phyloP scores from a whole-genome alignment of 2,888 invertebrate species.

The Itoplectis maculator region DNA sequence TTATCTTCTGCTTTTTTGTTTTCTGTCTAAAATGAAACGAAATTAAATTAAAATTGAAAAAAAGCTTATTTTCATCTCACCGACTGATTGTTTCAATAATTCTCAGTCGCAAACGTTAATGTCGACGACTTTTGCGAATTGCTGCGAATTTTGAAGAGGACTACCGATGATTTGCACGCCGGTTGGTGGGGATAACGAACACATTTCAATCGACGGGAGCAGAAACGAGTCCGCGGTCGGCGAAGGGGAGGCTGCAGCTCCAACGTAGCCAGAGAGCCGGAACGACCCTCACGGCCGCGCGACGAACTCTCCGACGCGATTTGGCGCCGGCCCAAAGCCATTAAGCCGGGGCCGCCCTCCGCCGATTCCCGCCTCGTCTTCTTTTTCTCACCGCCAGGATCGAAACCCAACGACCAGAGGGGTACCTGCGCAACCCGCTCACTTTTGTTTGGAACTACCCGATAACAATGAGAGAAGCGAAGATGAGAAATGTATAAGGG shows the following conservation, averaged over 20 bases:
- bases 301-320: slow-evolving; percentile 70
- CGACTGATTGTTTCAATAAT: neutral
- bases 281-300: slow-evolving; percentile 43
- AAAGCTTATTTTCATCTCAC: neutral
- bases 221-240: slow-evolving; percentile 66
- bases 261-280: slow-evolving; percentile 64
- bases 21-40: too few species aligned
- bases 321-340: slow-evolving; percentile 80
- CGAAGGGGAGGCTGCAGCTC: slow-evolving; percentile 66
- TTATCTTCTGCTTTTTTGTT: too few species aligned
- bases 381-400: slow-evolving; percentile 61
- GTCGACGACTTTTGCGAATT: slow-evolving; percentile 31
- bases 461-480: slow-evolving; percentile 77
- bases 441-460: slow-evolving; percentile 79
- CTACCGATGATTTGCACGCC: slow-evolving; percentile 58
- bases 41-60: too few species aligned
- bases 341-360: slow-evolving; percentile 75
- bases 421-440: slow-evolving; percentile 66
- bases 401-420: slow-evolving; percentile 40
- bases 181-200: slow-evolving; percentile 74
- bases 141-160: neutral
- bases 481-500: slow-evolving; percentile 78
- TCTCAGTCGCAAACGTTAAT: neutral
- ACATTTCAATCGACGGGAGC: slow-evolving; percentile 77
- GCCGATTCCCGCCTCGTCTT: slow-evolving; percentile 50